Percentiles rank a stretch among this genome's conserved stretches.
phyloP scores from a whole-genome alignment of 2,797 vertebrate species.

The Ambastaia sidthimunki region DNA sequence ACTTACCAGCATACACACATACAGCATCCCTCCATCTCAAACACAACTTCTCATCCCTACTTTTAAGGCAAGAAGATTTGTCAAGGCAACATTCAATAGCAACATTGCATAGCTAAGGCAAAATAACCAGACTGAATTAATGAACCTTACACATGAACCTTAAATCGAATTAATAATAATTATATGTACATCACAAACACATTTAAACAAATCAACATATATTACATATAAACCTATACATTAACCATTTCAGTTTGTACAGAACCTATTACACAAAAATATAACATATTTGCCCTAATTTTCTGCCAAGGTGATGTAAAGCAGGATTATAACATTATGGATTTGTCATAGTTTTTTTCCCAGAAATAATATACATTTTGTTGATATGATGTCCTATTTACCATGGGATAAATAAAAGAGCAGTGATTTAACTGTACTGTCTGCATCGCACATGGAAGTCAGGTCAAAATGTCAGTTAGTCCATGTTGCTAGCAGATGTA shows the following conservation, averaged over 20 bases:
- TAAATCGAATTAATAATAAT: slow-evolving; percentile 34
- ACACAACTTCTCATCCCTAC: slow-evolving; percentile 58
- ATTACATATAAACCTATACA: slow-evolving; percentile 52
- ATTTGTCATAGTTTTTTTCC: neutral
- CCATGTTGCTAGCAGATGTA: neutral
- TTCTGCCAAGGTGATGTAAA: neutral
- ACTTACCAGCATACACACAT: neutral
- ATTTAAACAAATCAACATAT: slow-evolving; percentile 53
- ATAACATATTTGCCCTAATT: slow-evolving; percentile 36
- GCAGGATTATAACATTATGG: neutral
- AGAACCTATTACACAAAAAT: slow-evolving; percentile 48
- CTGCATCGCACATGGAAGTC: neutral
- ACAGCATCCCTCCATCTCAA: slow-evolving; percentile 24
- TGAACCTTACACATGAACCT: slow-evolving; percentile 57
- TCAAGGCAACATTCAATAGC: slow-evolving; percentile 80
- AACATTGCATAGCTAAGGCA: slow-evolving; percentile 84
- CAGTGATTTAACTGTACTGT: neutral
- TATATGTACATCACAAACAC: slow-evolving; percentile 59
- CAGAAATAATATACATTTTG: too few species aligned
- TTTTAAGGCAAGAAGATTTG: slow-evolving; percentile 82
- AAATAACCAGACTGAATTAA: slow-evolving; percentile 67
- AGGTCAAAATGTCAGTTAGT: neutral
- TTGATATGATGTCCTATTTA: slow-evolving; percentile 10
- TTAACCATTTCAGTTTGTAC: slow-evolving; percentile 70
- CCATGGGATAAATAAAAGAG: neutral